These are phyloP conservation scores for Artemia sinica DNA, from an alignment of 2,888 invertebrate species.

Conservation along the genomic window DNA sequence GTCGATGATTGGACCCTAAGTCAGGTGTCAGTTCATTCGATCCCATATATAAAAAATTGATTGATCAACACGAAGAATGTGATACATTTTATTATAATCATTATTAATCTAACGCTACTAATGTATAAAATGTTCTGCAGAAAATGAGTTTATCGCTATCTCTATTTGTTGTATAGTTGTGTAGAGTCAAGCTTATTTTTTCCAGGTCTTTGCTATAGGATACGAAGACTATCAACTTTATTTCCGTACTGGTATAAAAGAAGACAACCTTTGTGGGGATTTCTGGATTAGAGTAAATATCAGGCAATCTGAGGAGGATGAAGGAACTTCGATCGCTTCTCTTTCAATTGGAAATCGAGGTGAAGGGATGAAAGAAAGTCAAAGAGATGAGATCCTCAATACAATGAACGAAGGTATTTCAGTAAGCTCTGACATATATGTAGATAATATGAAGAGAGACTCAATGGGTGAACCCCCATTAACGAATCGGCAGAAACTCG, in stretches of 20 bases:
- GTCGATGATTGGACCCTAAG: too few species aligned
- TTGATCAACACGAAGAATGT: too few species aligned
- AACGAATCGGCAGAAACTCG: background rate
- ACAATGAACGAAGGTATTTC: background rate
- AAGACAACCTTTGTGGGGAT: constrained; percentile 9
- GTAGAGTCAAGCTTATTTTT: background rate
- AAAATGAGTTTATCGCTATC: too few species aligned
- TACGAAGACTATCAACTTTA: constrained; percentile 27
- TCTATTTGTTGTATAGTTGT: background rate
- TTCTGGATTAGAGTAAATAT: background rate
- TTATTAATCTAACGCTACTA: too few species aligned
- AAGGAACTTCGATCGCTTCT: background rate
- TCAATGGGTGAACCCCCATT: background rate
- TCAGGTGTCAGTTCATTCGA: too few species aligned
- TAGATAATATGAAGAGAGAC: background rate
- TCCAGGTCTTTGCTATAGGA: constrained; percentile 40
- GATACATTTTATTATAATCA: too few species aligned
- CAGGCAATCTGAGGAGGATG: background rate
- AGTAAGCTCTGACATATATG: background rate
- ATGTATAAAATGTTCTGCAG: too few species aligned
- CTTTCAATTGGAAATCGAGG: background rate
- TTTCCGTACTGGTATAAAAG: constrained; percentile 28
- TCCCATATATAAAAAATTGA: too few species aligned
- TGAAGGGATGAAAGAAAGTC: too few species aligned
- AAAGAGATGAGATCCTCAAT: too few species aligned